Evolutionary conservation across 1,140 invertebrate genomes (phyloP), one percentile per base, ranked within the genome.

Genomic region (Geopemphigus sp.): DNA sequence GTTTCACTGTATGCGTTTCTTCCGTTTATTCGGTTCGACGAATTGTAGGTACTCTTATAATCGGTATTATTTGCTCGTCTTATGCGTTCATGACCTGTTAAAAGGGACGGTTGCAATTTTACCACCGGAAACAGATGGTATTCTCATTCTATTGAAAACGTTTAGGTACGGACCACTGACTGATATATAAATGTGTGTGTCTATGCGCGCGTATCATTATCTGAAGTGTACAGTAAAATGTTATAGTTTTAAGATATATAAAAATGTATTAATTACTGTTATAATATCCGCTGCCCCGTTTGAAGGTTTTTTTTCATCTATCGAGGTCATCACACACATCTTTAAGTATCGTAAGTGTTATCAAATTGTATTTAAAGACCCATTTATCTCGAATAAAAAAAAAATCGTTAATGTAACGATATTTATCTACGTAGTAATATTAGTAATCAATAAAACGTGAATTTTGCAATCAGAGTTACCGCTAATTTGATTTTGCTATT

Each of bases 101-200:
- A 14, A 50, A 59, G 56, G 22, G n/a, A 22, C 10, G n/a, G 22
- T 59, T 59, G 15, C 45, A 50, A 68, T 68, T 26, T 68, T 50
- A 24, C 22, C 8, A 50, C 66, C 66, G 66, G 66, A 68, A 68
- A 50, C 66, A 68, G 22, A 68, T 68, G 66, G 39, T 12, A 68
- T 50, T 50, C 14, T 22, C 24, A 6, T 26, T 26, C 45, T 6
- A 17, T 68, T 68, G 45, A 68, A 47, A 68, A 50, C n/a, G 47
- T 68, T 68, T 50, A 68, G 45, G 15, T 14, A 19, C 0, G 5
- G 66, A 68, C 47, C 45, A 3, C 22, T 8, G 1, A 0, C 24
- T 50, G 14, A 1, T 24, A 50, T 47, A 68, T 68, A 50, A 47
- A 15, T 68, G 1, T n/a, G n/a, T n/a, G n/a, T n/a, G n/a, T n/a